These are phyloP conservation scores for Hydrotaea diabolus DNA, from an alignment of 2,888 invertebrate species.

Conservation along the genomic window DNA sequence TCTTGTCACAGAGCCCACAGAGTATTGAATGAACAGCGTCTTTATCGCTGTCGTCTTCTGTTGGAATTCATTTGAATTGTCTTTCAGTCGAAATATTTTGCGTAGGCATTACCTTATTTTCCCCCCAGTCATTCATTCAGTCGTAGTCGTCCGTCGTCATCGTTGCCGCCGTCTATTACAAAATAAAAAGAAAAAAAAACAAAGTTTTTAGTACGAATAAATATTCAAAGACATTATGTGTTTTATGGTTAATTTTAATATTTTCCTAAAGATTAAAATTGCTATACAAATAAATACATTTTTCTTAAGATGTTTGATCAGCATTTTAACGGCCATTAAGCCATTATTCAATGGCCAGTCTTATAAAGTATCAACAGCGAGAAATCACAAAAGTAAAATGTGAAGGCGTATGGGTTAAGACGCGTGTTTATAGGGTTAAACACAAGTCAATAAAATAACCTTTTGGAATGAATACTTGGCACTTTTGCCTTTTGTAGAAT, in stretches of 20 bases:
- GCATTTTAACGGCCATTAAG: slow-evolving; percentile 9
- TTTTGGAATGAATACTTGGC: too few relatives aligned
- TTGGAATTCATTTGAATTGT: background rate
- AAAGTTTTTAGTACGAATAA: background rate
- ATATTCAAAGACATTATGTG: background rate
- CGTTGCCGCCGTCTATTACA: background rate
- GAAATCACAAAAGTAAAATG: background rate
- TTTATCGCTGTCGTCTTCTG: background rate
- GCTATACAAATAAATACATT: background rate
- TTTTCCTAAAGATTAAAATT: background rate
- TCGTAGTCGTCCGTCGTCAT: background rate
- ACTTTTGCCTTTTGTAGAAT: too few relatives aligned
- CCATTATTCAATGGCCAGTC: background rate
- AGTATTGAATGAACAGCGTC: background rate
- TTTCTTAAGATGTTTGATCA: background rate
- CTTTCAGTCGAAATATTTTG: background rate
- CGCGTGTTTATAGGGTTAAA: background rate
- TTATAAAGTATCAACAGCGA: background rate
- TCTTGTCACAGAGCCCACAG: background rate
- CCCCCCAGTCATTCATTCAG: too few relatives aligned
- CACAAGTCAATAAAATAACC: background rate
- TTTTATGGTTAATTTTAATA: background rate
- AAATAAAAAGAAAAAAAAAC: background rate
- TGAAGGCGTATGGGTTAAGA: background rate
- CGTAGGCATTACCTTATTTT: background rate